phyloP scores from a whole-genome alignment of 2,797 vertebrate species.

The Arnoldichthys spilopterus region DNA sequence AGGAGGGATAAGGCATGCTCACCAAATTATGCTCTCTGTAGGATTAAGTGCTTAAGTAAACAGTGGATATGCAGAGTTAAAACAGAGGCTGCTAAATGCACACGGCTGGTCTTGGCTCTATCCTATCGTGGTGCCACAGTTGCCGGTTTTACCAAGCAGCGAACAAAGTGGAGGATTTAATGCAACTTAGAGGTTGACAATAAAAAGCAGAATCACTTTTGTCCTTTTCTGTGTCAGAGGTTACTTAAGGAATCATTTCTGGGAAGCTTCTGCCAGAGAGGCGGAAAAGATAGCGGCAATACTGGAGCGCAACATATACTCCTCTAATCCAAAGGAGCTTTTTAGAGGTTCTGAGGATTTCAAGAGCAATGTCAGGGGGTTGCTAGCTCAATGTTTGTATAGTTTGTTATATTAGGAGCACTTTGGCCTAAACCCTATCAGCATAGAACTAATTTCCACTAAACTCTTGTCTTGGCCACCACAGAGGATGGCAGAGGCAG shows the following conservation, averaged over 20 bases:
- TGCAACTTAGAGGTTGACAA: conserved; percentile 53
- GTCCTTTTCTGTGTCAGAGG: conserved; percentile 36
- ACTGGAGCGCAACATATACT: background rate
- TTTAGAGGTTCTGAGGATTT: conserved; percentile 7
- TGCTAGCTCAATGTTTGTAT: conserved; percentile 16
- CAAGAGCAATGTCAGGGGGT: background rate
- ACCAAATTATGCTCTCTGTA: conserved; percentile 72
- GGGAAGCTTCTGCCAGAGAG: conserved; percentile 6
- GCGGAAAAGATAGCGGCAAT: conserved; percentile 9
- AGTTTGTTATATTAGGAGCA: too few relatives aligned
- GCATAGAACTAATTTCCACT: too few relatives aligned
- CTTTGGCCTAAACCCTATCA: too few relatives aligned
- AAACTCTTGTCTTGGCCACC: too few relatives aligned
- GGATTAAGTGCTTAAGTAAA: conserved; percentile 76
- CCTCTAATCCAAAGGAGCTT: conserved; percentile 13
- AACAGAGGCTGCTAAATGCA: conserved; percentile 63
- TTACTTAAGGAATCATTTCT: conserved; percentile 27
- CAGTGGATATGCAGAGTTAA: conserved; percentile 66
- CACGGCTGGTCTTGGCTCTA: conserved; percentile 54
- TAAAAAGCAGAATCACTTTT: conserved; percentile 27
- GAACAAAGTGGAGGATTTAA: conserved; percentile 43
- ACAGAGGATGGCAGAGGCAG: too few relatives aligned
- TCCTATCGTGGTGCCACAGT: conserved; percentile 66
- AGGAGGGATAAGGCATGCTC: conserved; percentile 74
- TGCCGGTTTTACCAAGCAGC: conserved; percentile 63